Evolutionary conservation across 2,113 vertebrate genomes (phyloP).

Genomic region (Myiozetetes cayanensis): DNA sequence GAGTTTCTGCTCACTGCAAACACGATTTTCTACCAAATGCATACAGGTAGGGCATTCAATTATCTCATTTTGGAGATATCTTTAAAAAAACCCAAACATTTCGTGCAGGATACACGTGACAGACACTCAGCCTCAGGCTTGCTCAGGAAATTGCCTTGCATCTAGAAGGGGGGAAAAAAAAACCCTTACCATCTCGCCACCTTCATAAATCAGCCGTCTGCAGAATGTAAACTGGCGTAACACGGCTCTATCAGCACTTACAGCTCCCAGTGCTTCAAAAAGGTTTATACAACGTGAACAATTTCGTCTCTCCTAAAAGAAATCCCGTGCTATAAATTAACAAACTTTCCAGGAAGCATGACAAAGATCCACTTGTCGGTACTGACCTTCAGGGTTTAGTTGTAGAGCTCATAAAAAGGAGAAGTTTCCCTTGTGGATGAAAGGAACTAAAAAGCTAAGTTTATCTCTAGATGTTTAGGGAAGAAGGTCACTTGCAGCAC

Average conservation of each 20-base stretch:
- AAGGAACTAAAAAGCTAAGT: not conserved
- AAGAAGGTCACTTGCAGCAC: not conserved
- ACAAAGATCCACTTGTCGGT: fast-evolving
- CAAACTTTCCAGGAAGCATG: not conserved
- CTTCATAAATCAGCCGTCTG: not conserved
- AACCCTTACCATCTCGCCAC: not conserved
- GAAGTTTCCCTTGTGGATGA: not conserved
- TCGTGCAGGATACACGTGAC: not conserved
- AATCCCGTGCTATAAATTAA: not conserved
- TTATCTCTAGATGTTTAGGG: not conserved
- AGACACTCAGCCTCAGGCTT: not conserved
- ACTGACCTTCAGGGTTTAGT: not conserved
- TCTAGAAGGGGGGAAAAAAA: not conserved
- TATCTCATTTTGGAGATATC: not conserved
- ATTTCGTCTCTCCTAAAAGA: not conserved
- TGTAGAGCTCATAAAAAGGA: not conserved
- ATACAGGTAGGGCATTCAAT: fast-evolving
- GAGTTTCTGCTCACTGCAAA: not conserved
- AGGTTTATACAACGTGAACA: not conserved
- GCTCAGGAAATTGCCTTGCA: not conserved
- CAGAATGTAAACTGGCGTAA: not conserved
- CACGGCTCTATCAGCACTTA: not conserved
- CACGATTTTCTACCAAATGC: fast-evolving
- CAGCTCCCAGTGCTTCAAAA: fast-evolving
- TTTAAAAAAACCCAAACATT: not conserved